Conservation (phyloP, 1,140 invertebrate species). For the Atta cephalotes region DNA sequence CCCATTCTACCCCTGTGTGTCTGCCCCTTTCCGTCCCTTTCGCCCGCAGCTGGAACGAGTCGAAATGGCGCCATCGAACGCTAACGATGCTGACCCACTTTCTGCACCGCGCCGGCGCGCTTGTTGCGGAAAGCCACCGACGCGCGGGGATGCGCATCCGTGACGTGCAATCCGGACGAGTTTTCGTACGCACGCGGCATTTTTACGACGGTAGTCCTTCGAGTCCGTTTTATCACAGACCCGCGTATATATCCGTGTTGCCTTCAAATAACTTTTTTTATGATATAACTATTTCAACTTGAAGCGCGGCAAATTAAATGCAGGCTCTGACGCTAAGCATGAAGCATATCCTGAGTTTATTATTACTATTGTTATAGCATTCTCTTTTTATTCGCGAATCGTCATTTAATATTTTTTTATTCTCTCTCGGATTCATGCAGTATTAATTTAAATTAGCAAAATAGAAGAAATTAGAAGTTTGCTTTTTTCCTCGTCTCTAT, state of each 20-base stretch:
- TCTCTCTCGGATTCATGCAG: background rate
- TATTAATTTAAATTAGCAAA: background rate
- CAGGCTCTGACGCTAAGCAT: background rate
- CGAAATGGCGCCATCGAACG: slow-evolving; percentile 74
- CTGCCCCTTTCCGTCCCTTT: slow-evolving; percentile 51
- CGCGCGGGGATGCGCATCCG: slow-evolving; percentile 47
- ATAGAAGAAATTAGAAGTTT: background rate
- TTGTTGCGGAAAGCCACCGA: slow-evolving; percentile 50
- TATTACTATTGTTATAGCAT: background rate
- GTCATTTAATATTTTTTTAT: background rate
- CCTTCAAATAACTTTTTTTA: background rate
- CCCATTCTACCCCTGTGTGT: slow-evolving; percentile 34
- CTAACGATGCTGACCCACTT: slow-evolving; percentile 83
- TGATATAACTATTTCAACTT: background rate
- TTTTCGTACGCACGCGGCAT: slow-evolving; percentile 54
- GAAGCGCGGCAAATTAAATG: slow-evolving; percentile 16
- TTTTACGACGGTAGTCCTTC: slow-evolving; percentile 48
- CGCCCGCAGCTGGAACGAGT: slow-evolving; percentile 56
- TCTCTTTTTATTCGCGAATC: slow-evolving; percentile 7
- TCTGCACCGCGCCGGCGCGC: slow-evolving; percentile 54
- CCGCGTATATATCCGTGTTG: background rate
- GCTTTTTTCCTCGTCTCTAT: background rate
- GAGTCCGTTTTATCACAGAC: slow-evolving; percentile 36
- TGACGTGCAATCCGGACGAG: slow-evolving; percentile 56
- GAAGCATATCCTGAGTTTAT: background rate